These are phyloP conservation scores for Thalassoma bifasciatum DNA, from an alignment of 2,113 vertebrate genomes.

Conservation along the genomic window DNA sequence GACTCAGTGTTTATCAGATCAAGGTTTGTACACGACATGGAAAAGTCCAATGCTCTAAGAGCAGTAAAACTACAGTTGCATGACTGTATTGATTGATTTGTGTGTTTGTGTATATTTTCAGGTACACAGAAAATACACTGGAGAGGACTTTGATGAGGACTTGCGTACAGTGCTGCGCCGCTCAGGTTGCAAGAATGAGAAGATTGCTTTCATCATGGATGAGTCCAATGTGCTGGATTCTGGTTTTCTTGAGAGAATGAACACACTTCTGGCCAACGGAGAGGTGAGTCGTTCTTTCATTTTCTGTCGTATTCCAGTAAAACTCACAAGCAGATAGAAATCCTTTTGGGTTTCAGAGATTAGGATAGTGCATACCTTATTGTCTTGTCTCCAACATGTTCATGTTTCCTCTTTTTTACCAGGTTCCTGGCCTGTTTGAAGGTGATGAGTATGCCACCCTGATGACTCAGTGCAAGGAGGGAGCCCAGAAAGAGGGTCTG, in stretches of 20 bases:
- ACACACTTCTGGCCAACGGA: slow-evolving; percentile 96
- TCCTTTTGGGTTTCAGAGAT: neutral
- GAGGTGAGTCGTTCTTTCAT: slow-evolving; percentile 82
- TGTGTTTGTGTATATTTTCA: slow-evolving; percentile 50
- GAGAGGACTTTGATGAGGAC: slow-evolving; percentile 98
- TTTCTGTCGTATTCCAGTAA: too few relatives aligned
- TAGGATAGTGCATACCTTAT: neutral
- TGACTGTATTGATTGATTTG: neutral
- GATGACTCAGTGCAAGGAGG: slow-evolving; percentile 99
- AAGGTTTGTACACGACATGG: slow-evolving; percentile 84
- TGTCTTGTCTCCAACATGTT: neutral
- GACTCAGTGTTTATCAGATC: slow-evolving; percentile 98
- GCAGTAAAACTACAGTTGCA: neutral
- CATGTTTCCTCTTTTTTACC: neutral
- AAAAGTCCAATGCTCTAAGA: neutral
- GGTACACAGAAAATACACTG: slow-evolving; percentile 98
- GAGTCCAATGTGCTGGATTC: slow-evolving; percentile 98
- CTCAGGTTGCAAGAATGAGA: slow-evolving; percentile 98
- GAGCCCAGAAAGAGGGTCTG: slow-evolving; percentile 97
- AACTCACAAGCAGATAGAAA: neutral
- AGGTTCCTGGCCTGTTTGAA: slow-evolving; percentile 98
- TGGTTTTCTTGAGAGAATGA: slow-evolving; percentile 98
- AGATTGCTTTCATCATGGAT: slow-evolving; percentile 99
- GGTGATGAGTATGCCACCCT: slow-evolving; percentile 97
- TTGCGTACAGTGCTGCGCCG: slow-evolving; percentile 95